These are phyloP conservation scores for Coryphaenoides rupestris DNA, from an alignment of 2,113 vertebrate genomes.

Conservation along the genomic window DNA sequence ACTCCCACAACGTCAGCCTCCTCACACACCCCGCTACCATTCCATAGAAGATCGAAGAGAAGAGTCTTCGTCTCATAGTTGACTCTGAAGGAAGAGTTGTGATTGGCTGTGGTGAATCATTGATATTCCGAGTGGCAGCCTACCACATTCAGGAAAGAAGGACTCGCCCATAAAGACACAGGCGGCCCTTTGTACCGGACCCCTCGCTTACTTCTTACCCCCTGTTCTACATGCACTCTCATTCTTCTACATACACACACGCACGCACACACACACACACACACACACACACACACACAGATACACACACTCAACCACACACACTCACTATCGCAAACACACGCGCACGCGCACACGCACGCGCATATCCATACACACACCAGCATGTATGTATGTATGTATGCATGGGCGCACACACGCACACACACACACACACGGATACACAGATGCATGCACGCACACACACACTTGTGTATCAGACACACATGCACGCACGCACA, in stretches of 20 bases:
- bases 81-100: conserved; percentile 2
- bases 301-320: not conserved
- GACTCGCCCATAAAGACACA: conserved; percentile 66
- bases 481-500: not conserved
- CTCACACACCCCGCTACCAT: too few relatives aligned
- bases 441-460: not conserved
- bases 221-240: too few relatives aligned
- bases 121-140: conserved; percentile 67
- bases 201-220: not conserved
- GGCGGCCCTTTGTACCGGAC: conserved; percentile 55
- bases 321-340: conserved; percentile 5
- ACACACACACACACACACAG: not conserved
- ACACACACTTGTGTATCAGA: not conserved
- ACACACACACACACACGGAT: not conserved
- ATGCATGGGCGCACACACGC: not conserved
- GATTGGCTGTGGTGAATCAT: conserved; percentile 48
- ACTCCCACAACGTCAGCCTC: too few relatives aligned
- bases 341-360: conserved; percentile 19
- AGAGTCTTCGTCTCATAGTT: too few relatives aligned
- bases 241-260: not conserved
- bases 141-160: conserved; percentile 70
- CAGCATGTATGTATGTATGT: conserved; percentile 10
- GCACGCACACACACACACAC: conserved; percentile 14
- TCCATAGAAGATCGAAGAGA: too few relatives aligned
- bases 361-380: conserved; percentile 15